Evolutionary conservation across 2,888 invertebrate genomes (phyloP).

Genomic region (Himalopsyche kuldschensis): DNA sequence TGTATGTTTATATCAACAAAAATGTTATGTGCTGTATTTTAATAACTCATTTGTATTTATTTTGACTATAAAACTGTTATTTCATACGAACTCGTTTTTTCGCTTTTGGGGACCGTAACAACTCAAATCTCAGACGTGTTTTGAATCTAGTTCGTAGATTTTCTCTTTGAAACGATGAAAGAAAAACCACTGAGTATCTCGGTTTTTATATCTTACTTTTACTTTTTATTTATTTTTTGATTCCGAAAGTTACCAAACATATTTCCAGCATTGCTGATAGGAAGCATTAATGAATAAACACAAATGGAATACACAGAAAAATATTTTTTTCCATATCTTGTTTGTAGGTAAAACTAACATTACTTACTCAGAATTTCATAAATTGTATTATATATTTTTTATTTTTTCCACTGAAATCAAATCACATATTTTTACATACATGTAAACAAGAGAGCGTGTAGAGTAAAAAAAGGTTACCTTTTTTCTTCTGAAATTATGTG

Average conservation of each 20-base stretch:
- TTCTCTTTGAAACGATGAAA: background rate
- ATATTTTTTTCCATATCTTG: no score
- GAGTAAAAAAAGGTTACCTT: no score
- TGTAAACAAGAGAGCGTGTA: no score
- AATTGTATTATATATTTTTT: no score
- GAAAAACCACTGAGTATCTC: background rate
- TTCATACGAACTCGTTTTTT: slow-evolving; percentile 13
- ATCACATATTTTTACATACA: no score
- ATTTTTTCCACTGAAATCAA: no score
- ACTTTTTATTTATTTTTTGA: background rate
- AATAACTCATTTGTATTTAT: background rate
- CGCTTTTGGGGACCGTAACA: background rate
- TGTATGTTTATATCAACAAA: no score
- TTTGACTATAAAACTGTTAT: background rate
- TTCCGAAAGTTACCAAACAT: background rate
- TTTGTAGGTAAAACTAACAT: no score
- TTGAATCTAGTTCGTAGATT: background rate
- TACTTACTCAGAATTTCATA: no score
- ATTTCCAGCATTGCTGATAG: background rate
- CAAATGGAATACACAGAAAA: background rate
- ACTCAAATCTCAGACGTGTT: slow-evolving; percentile 19
- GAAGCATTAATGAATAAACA: background rate
- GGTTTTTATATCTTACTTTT: background rate
- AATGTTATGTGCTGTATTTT: no score
- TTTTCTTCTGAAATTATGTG: no score